Evolutionary conservation across 2,797 vertebrate species (phyloP).

Genomic region (Squalus acanthias): DNA sequence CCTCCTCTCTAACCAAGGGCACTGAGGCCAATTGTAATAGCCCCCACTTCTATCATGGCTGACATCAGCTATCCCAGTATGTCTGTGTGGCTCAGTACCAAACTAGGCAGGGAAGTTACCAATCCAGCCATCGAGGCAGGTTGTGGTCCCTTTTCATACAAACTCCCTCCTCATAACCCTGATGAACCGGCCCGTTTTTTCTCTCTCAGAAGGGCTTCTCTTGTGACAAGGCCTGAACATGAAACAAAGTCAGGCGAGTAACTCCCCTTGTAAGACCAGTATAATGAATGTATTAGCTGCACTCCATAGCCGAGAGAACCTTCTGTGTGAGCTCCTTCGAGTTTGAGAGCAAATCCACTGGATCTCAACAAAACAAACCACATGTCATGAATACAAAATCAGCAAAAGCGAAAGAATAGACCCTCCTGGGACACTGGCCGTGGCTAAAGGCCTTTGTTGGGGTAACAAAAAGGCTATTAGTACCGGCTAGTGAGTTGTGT

Average conservation of each 20-base stretch:
- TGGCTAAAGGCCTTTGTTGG: conserved; percentile 19
- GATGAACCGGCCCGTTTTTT: not conserved
- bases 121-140: not conserved
- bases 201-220: not conserved
- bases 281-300: not conserved
- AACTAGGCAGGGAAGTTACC: not conserved
- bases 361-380: not conserved
- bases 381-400: conserved; percentile 19
- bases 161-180: not conserved
- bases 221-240: not conserved
- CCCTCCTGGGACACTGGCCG: not conserved
- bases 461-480: conserved; percentile 8
- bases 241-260: not conserved
- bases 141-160: not conserved
- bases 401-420: not conserved
- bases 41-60: not conserved
- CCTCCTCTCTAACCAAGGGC: not conserved
- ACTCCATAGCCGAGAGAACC: not conserved
- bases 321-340: not conserved
- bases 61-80: not conserved
- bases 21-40: not conserved
- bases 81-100: not conserved
- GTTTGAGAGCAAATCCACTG: not conserved
- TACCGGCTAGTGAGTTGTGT: not conserved
- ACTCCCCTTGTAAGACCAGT: not conserved